A percentile compares a stretch with the other conserved stretches of the same genome.
These are phyloP conservation scores for Lordiphosa stackelbergi DNA, from an alignment of 1,140 invertebrate genomes.

Conservation along the genomic window DNA sequence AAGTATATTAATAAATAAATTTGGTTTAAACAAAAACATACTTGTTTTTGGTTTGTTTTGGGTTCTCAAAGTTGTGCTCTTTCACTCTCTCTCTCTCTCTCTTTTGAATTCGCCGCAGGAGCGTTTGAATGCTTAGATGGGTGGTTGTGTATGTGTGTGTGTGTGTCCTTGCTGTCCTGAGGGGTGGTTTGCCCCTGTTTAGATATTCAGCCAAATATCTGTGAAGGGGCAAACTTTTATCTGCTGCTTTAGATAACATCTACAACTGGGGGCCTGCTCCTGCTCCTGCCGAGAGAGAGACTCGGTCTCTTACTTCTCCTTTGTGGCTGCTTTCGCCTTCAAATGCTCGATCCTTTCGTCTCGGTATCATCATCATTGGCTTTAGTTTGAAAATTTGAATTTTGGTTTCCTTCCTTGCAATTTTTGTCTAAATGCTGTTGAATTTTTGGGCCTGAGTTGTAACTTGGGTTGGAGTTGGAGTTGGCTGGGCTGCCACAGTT, in stretches of 20 bases:
- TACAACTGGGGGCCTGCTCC: constrained; percentile 16
- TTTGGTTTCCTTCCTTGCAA: constrained; percentile 72
- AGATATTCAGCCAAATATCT: constrained; percentile 69
- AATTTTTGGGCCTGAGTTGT: constrained; percentile 53
- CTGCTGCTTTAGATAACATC: constrained; percentile 63
- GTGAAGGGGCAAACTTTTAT: constrained; percentile 46
- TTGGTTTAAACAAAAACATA: constrained; percentile 54
- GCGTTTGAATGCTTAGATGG: constrained; percentile 32
- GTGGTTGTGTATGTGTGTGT: constrained; percentile 26
- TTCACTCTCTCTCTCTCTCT: constrained; percentile 38
- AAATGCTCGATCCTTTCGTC: constrained; percentile 17
- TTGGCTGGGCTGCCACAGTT: constrained; percentile 16
- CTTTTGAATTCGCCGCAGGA: constrained; percentile 62
- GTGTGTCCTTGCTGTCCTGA: constrained; percentile 57
- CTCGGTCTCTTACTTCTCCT: constrained; percentile 10
- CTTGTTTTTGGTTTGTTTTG: constrained; percentile 37
- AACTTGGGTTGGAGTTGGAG: constrained; percentile 40
- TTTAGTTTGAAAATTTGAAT: constrained; percentile 50
- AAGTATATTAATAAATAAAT: background rate
- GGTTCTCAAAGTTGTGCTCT: constrained; percentile 49
- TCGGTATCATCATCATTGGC: constrained; percentile 57
- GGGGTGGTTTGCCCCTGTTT: constrained; percentile 68
- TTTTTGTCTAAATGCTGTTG: constrained; percentile 57
- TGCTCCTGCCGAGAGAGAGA: too few relatives aligned
- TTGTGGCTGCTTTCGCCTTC: constrained; percentile 49